Base-by-base conservation (phyloP, 2,888 invertebrate genomes). In the Drosophila lutescens region DNA sequence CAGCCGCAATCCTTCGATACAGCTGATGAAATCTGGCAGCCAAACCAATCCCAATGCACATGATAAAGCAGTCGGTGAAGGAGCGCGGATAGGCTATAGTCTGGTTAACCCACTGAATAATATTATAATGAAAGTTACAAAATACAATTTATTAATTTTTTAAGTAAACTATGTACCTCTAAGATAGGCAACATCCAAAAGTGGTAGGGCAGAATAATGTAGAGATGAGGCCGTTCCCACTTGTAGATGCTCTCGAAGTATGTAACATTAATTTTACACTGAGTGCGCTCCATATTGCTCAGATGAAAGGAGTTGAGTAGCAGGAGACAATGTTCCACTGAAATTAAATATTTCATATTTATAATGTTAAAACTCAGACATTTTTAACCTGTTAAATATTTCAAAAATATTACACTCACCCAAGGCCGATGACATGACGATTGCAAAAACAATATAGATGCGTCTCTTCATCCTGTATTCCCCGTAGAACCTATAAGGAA, bases 31-130 rank as follows among this genome's bases (percentile, higher is more conserved):
- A 96, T 47, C 95, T 93, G 0, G 94, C 93, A 0, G 94, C 92
- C 40, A 96, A 89, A 0, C 95, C 95, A 85, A 95, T 93, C 85
- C 96, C 95, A 44, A 95, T 92, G 38, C 95, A 90, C 78, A 95
- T 95, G 13, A 96, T 94, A 55, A 96, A 94, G 60, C 95, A 91
- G 79, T 96, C 96, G 79, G 95, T 94, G 61, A 95, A 95, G 77
- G 95, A 95, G 94, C 96, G 96, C 0, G 94, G 93, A 74, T 95
- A 94, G 0, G 96, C 95, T 23, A 95, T 93, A 0, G 90, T 88
- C 47, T 91, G 62, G 67, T 91, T 91, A 3, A 88, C 72, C 88
- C 90, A 92, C 90, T 92, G 50, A 20, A 69, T 70, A 10, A 2
- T 20, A 13, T 34, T 15, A 10, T 13, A 20, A 17, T 5, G 20